Evolutionary conservation across 2,113 vertebrate species (phyloP).

Genomic region (Pogonocichla stellata): DNA sequence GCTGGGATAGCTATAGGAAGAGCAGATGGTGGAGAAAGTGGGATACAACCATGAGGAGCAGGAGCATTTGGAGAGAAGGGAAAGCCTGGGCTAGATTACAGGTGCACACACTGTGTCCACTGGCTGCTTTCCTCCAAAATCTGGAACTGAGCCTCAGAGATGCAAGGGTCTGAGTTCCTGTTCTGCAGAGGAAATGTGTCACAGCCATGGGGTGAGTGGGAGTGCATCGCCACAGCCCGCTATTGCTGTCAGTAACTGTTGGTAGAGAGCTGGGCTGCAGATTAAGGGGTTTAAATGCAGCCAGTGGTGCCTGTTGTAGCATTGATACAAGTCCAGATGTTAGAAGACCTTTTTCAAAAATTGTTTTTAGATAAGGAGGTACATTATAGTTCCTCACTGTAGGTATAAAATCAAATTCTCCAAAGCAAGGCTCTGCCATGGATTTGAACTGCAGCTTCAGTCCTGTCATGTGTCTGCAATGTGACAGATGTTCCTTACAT

Average conservation of each 20-base stretch:
- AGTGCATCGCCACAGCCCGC: rapidly evolving
- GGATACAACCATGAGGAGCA: background rate
- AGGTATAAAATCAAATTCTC: background rate
- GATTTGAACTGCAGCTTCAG: background rate
- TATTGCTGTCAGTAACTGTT: background rate
- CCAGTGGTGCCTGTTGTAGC: background rate
- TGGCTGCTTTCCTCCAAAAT: background rate
- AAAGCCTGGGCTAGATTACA: slow-evolving; percentile 13
- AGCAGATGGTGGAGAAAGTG: slow-evolving; percentile 45
- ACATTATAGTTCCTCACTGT: background rate
- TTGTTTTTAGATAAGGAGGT: background rate
- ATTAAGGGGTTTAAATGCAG: background rate
- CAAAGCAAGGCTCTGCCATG: background rate
- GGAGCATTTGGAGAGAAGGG: slow-evolving; percentile 5
- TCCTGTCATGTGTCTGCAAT: background rate
- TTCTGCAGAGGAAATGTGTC: background rate
- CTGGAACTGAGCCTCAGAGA: background rate
- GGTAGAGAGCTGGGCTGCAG: background rate
- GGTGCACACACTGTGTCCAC: background rate
- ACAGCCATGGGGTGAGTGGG: background rate
- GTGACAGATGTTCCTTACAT: background rate
- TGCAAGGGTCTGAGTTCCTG: background rate
- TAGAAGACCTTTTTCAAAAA: background rate
- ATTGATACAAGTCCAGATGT: background rate
- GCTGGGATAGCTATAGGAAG: slow-evolving; percentile 25